Percentiles rank a stretch among this genome's conserved stretches.
phyloP scores from a whole-genome alignment of 2,797 vertebrate genomes.

The Sebastolobus altivelis region DNA sequence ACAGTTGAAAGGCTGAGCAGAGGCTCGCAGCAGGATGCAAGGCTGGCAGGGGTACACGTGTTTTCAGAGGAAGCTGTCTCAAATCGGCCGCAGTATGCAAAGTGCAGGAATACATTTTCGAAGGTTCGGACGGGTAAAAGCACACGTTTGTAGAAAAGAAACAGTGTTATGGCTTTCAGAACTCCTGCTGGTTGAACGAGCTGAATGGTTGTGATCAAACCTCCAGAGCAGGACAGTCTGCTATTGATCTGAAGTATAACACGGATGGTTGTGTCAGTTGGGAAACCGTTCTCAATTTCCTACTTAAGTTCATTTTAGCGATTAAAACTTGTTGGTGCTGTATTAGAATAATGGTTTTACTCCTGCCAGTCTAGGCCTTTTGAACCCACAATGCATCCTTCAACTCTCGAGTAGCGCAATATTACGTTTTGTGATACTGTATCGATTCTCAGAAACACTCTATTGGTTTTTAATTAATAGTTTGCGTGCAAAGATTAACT shows the following conservation, averaged over 20 bases:
- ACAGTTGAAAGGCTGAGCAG: constrained; percentile 41
- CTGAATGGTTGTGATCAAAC: constrained; percentile 5
- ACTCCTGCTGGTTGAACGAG: not conserved
- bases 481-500: no score
- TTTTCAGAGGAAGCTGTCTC: constrained; percentile 38
- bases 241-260: constrained; percentile 3
- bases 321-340: not conserved
- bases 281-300: not conserved
- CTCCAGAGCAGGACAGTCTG: not conserved
- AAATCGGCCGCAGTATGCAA: constrained; percentile 13
- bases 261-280: not conserved
- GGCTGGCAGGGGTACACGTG: constrained; percentile 10
- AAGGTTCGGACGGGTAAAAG: not conserved
- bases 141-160: constrained; percentile 1
- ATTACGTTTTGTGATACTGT: no score
- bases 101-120: constrained; percentile 41
- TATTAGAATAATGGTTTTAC: not conserved
- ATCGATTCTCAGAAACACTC: accelerated
- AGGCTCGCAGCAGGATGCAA: constrained; percentile 37
- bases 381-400: not conserved
- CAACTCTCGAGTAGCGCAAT: not conserved
- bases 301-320: not conserved
- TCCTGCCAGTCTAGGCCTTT: not conserved
- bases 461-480: no score
- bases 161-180: not conserved